phyloP scores from a whole-genome alignment of 2,797 vertebrate genomes.

The Rhadinocentrus ornatus region DNA sequence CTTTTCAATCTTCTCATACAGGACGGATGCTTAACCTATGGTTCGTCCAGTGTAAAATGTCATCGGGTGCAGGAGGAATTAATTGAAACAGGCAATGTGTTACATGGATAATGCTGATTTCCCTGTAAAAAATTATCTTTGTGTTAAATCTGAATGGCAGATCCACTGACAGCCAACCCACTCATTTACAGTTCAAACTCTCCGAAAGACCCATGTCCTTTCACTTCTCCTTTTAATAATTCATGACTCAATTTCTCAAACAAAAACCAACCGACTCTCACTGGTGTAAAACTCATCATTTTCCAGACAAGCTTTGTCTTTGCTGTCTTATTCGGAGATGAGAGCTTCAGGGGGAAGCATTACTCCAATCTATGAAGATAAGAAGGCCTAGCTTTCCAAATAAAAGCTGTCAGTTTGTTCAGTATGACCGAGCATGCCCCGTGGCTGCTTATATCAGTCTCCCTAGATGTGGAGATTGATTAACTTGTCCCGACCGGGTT shows the following conservation, averaged over 20 bases:
- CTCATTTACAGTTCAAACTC: constrained; percentile 62
- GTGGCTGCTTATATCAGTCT: constrained; percentile 37
- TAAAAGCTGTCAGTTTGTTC: constrained; percentile 48
- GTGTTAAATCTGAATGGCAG: constrained; percentile 54
- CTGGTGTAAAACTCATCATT: constrained; percentile 18
- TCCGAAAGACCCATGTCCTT: constrained; percentile 60
- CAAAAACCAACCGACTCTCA: constrained; percentile 36
- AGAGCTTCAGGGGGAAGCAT: constrained; percentile 23
- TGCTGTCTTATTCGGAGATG: constrained; percentile 14
- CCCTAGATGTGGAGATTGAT: constrained; percentile 65
- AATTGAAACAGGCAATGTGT: constrained; percentile 52
- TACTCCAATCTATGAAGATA: constrained; percentile 33
- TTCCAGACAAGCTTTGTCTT: constrained; percentile 5
- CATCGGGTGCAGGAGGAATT: constrained; percentile 43
- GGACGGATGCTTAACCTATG: constrained; percentile 59
- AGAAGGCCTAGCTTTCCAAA: constrained; percentile 39
- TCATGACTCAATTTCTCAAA: constrained; percentile 54
- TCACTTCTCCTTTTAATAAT: constrained; percentile 62
- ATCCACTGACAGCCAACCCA: constrained; percentile 32
- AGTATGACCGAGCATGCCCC: constrained; percentile 66
- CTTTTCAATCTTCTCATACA: constrained; percentile 70
- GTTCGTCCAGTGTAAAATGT: constrained; percentile 48
- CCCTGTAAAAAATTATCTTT: constrained; percentile 40
- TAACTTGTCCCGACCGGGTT: constrained; percentile 59
- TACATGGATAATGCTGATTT: constrained; percentile 49